Conservation (phyloP, 2,797 vertebrate species). For the Ficedula albicollis region DNA sequence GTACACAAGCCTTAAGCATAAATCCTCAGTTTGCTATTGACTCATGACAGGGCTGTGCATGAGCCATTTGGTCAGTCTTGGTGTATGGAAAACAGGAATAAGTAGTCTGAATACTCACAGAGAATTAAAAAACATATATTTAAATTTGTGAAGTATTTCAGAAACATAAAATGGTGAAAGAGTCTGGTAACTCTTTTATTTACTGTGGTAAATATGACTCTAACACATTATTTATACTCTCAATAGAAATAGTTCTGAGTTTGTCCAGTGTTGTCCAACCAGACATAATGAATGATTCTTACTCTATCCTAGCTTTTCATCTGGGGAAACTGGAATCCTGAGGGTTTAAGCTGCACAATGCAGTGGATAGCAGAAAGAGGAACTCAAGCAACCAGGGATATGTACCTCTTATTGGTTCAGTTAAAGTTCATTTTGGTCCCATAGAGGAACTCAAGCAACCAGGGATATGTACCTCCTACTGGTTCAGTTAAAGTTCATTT, state of each 20-base stretch:
- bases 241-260: neutral
- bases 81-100: neutral
- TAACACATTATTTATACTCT: neutral
- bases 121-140: neutral
- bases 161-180: neutral
- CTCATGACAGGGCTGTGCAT: neutral
- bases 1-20: neutral
- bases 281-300: neutral
- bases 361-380: neutral
- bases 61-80: neutral
- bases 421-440: slow-evolving; percentile 22
- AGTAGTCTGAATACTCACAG: neutral
- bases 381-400: neutral
- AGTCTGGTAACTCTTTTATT: neutral
- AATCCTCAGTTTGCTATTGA: neutral
- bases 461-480: neutral
- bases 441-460: neutral
- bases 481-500: neutral
- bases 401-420: neutral
- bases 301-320: neutral
- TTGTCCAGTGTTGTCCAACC: neutral
- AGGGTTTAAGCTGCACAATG: neutral
- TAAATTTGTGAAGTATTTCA: neutral
- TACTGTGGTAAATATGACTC: neutral
- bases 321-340: neutral